Base-by-base conservation (phyloP, 1,140 invertebrate genomes). In the Atta cephalotes region DNA sequence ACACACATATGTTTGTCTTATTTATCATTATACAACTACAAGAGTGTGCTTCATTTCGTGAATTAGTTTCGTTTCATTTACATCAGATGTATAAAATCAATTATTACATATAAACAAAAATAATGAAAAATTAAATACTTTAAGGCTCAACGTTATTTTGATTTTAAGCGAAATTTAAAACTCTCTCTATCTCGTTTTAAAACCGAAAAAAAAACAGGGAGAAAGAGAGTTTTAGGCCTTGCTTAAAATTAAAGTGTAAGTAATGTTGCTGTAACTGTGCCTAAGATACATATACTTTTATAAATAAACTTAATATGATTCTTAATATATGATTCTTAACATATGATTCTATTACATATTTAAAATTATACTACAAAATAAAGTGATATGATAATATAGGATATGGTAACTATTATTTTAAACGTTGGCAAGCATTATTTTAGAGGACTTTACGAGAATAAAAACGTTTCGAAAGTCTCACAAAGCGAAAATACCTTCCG, bases 11-110 rank as follows among this genome's bases (percentile, higher is more conserved):
- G 65, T 70, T 45, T 71, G 80, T 49, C 45, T 76, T 65, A 76
- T 76, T 65, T 74, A 62, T 62, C 70, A 35, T 70, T 70, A 70
- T 35, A 76, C 56, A 53, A 68, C 49, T 39, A 56, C 65, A 51
- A 53, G 58, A 74, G 25, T 76, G 12, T 84, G 18, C n/a, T 39
- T 16, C 45, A 51, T 63, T 63, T 62, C 56, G 74, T 14, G 28
- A 60, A 74, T 74, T 49, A 21, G 25, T 76, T 35, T 66, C 7
- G 28, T 25, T 35, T 49, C 18, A 31, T 74, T 84, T 76, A 45
- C n/a, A 45, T 45, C 10, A 12, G n/a, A 16, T 9, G 12, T 21
- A 60, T 68, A 56, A 53, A 68, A 3, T 35, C 28, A 68, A 35
- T 14, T 56, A 16, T 80, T n/a, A 70, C 3, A 16, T 12, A 58